phyloP scores from a whole-genome alignment of 2,888 invertebrate species.

The Dusona sp. region DNA sequence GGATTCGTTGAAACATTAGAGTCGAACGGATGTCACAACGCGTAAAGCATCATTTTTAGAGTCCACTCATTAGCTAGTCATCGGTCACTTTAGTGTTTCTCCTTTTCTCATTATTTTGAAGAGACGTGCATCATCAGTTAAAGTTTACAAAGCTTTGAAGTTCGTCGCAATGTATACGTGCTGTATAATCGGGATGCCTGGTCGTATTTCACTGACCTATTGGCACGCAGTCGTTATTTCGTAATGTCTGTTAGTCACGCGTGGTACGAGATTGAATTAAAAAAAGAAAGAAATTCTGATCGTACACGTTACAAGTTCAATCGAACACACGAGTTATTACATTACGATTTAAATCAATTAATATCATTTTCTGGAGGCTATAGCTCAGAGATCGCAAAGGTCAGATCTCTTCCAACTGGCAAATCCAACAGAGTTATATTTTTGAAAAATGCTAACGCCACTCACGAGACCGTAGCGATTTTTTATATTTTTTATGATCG shows the following conservation, averaged over 20 bases:
- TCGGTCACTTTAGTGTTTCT: slow-evolving; percentile 26
- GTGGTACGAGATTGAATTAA: slow-evolving; percentile 19
- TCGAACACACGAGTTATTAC: slow-evolving; percentile 54
- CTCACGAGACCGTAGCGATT: background rate
- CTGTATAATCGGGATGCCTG: background rate
- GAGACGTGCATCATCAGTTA: slow-evolving; percentile 30
- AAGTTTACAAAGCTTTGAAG: slow-evolving; percentile 12
- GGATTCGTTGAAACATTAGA: slow-evolving; percentile 56
- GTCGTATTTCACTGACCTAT: slow-evolving; percentile 28
- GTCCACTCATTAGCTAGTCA: slow-evolving; percentile 49
- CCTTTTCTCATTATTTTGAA: slow-evolving; percentile 17
- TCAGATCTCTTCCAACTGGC: background rate
- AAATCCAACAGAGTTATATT: background rate
- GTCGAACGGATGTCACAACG: slow-evolving; percentile 23
- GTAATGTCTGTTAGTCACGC: slow-evolving; percentile 34
- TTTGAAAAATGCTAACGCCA: background rate
- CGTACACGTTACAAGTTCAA: slow-evolving; percentile 5
- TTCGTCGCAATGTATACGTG: background rate
- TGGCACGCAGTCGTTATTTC: slow-evolving; percentile 24
- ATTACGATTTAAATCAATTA: slow-evolving; percentile 63
- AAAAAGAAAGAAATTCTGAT: slow-evolving; percentile 13
- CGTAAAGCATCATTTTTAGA: slow-evolving; percentile 42
- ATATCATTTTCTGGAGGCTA: background rate
- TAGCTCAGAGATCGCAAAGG: slow-evolving; percentile 1
- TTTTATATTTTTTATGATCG: too few relatives aligned